phyloP scores from a whole-genome alignment of 2,888 invertebrate genomes.

The Octodonta nipae region DNA sequence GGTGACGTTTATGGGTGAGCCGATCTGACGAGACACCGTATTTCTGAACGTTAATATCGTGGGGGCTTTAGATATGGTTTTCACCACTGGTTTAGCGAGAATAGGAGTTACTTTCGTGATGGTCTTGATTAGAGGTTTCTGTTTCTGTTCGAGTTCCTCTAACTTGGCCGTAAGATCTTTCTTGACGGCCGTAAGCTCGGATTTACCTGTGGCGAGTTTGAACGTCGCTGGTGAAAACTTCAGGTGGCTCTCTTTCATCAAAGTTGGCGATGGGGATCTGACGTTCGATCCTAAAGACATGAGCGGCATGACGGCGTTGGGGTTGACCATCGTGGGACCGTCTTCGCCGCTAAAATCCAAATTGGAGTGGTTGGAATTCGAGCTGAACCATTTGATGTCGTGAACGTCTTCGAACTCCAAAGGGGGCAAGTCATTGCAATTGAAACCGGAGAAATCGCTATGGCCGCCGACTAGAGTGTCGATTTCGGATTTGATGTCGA shows the following conservation, averaged over 20 bases:
- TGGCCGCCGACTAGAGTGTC: constrained; percentile 64
- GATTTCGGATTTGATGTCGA: constrained; percentile 77
- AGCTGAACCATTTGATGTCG: constrained; percentile 42
- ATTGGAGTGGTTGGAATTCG: constrained; percentile 41
- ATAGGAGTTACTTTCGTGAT: constrained; percentile 30
- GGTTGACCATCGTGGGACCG: constrained; percentile 63
- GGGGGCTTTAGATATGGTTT: constrained; percentile 22
- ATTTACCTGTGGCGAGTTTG: constrained; percentile 46
- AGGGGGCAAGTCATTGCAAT: constrained; percentile 49
- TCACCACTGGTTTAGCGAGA: constrained; percentile 28
- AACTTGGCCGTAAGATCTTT: constrained; percentile 52
- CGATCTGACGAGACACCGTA: constrained; percentile 14
- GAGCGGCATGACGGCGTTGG: constrained; percentile 78
- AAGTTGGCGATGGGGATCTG: constrained; percentile 48
- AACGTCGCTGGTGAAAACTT: constrained; percentile 59
- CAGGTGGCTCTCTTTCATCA: constrained; percentile 56
- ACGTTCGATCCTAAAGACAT: constrained; percentile 39
- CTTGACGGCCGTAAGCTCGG: constrained; percentile 40
- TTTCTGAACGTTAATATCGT: constrained; percentile 27
- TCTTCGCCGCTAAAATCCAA: constrained; percentile 53
- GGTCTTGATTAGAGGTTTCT: constrained; percentile 23
- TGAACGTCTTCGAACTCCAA: constrained; percentile 55
- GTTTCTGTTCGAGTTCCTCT: constrained; percentile 28
- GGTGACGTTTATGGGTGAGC: constrained; percentile 25
- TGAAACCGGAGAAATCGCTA: constrained; percentile 48